These are phyloP conservation scores for Arge pagana DNA, from an alignment of 2,888 invertebrate genomes.

Conservation along the genomic window DNA sequence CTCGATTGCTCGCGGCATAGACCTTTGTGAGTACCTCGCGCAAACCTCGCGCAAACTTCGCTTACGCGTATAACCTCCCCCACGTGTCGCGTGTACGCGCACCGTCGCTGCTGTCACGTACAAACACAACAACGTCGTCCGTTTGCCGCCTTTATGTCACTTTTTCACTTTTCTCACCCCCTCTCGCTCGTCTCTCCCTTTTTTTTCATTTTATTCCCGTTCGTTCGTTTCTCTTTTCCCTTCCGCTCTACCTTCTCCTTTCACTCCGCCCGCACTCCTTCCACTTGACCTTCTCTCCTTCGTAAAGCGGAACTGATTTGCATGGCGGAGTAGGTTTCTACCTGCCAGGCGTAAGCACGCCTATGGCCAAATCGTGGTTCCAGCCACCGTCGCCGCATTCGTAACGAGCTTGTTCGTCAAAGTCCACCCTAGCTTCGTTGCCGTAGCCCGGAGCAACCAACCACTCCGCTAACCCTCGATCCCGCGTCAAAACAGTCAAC, in stretches of 20 bases:
- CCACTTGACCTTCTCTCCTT: too few species aligned
- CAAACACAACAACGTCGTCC: too few species aligned
- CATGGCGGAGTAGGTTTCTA: constrained; percentile 49
- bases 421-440: too few species aligned
- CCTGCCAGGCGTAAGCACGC: constrained; percentile 35
- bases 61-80: too few species aligned
- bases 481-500: too few species aligned
- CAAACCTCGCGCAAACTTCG: too few species aligned
- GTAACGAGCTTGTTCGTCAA: constrained; percentile 3
- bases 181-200: not conserved
- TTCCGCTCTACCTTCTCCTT: constrained; percentile 25
- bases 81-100: too few species aligned
- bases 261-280: constrained; percentile 28
- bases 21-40: constrained; percentile 54
- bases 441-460: too few species aligned
- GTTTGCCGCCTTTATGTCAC: too few species aligned
- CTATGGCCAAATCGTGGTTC: not conserved
- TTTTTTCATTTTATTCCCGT: not conserved
- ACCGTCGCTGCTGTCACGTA: not conserved
- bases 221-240: not conserved
- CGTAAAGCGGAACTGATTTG: constrained; percentile 39
- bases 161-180: constrained; percentile 2
- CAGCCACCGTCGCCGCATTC: not conserved
- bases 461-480: too few species aligned
- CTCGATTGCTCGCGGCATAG: constrained; percentile 43